Conservation (phyloP, 2,113 vertebrate species). For the Megaceryle torquata region DNA sequence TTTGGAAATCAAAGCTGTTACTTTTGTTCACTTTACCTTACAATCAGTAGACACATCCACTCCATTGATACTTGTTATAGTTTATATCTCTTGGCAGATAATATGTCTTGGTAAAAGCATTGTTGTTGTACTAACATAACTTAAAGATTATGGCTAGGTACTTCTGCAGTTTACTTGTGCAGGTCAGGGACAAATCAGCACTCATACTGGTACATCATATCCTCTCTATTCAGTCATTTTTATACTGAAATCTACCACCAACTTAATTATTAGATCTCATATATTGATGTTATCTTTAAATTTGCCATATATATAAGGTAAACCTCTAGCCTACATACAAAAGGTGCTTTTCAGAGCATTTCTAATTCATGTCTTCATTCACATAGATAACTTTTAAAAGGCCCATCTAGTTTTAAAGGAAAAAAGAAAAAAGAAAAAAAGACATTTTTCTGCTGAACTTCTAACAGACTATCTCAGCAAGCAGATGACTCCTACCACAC, state of each 20-base stretch:
- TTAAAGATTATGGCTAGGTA: background rate
- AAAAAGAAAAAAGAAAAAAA: background rate
- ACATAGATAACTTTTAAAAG: background rate
- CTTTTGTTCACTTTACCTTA: background rate
- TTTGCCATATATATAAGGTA: background rate
- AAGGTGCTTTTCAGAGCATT: background rate
- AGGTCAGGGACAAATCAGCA: background rate
- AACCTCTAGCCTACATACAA: background rate
- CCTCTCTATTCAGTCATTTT: background rate
- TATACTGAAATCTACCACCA: background rate
- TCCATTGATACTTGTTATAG: background rate
- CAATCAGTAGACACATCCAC: background rate
- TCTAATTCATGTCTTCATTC: background rate
- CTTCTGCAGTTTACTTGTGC: background rate
- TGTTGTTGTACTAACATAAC: background rate
- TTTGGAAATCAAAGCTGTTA: background rate
- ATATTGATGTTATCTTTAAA: background rate
- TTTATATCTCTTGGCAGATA: background rate
- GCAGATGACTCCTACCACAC: background rate
- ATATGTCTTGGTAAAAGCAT: background rate
- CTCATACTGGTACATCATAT: background rate
- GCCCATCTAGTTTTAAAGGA: background rate
- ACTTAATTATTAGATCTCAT: background rate
- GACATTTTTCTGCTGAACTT: conserved; percentile 12
- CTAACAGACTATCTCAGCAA: background rate